These are phyloP conservation scores for Ditylenchus weischeri DNA, from an alignment of 2,888 invertebrate genomes.

Conservation along the genomic window DNA sequence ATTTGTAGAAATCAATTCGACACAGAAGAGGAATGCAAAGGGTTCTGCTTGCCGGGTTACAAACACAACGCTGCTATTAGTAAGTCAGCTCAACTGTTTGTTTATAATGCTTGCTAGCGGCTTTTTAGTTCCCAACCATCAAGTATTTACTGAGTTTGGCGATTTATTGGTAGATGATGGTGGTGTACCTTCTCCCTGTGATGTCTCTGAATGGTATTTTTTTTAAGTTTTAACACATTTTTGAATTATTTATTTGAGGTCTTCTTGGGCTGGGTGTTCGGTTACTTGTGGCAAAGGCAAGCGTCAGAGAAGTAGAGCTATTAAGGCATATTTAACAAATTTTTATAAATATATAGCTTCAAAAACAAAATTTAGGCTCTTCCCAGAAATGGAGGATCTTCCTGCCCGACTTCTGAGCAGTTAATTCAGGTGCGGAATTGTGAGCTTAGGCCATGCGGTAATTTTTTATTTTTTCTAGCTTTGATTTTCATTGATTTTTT, in stretches of 20 bases:
- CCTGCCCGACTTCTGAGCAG: slow-evolving; percentile 53
- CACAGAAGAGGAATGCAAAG: slow-evolving; percentile 60
- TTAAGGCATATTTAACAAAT: slow-evolving; percentile 39
- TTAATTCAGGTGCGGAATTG: slow-evolving; percentile 54
- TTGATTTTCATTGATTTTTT: not conserved
- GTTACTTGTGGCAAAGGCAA: slow-evolving; percentile 81
- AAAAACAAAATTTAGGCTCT: slow-evolving; percentile 36
- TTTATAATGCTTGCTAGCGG: not conserved
- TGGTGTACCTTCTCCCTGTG: slow-evolving; percentile 65
- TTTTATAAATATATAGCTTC: not conserved
- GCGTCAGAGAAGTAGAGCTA: slow-evolving; percentile 46
- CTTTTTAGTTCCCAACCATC: slow-evolving; percentile 51
- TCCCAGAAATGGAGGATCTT: slow-evolving; percentile 54
- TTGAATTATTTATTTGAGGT: slow-evolving; percentile 34
- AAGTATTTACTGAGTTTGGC: slow-evolving; percentile 50
- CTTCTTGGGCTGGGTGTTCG: slow-evolving; percentile 75
- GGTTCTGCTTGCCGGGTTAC: slow-evolving; percentile 58
- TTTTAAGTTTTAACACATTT: not conserved
- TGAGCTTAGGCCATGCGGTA: slow-evolving; percentile 54
- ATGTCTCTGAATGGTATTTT: slow-evolving; percentile 69
- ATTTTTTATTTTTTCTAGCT: slow-evolving; percentile 6
- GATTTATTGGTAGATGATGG: slow-evolving; percentile 47
- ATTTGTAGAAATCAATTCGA: slow-evolving; percentile 50
- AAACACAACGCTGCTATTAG: slow-evolving; percentile 46
- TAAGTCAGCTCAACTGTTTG: slow-evolving; percentile 17